Evolutionary conservation across 2,113 vertebrate genomes (phyloP).

Genomic region (Alethe diademata): DNA sequence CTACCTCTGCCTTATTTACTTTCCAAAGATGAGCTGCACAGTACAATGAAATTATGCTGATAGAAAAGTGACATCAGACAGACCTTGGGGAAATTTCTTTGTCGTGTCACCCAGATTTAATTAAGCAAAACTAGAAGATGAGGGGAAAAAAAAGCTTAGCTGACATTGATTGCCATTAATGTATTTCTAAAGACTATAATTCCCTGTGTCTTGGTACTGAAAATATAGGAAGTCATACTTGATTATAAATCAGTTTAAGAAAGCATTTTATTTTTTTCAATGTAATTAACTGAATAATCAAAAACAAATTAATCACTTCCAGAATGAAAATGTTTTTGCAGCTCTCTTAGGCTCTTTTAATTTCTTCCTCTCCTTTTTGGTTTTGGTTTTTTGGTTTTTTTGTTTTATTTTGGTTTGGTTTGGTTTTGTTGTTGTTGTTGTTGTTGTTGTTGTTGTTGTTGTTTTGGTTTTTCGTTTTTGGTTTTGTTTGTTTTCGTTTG

Average conservation of each 20-base stretch:
- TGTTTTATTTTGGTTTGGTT: too few species aligned
- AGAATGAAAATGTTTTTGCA: not conserved
- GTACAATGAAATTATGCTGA: not conserved
- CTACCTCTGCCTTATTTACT: not conserved
- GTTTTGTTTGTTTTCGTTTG: too few species aligned
- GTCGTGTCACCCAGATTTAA: not conserved
- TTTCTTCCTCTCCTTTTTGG: rapidly evolving
- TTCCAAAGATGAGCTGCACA: not conserved
- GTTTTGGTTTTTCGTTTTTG: too few species aligned
- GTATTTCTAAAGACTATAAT: not conserved
- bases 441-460: too few species aligned
- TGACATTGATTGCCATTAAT: not conserved
- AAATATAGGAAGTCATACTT: not conserved
- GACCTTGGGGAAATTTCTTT: not conserved
- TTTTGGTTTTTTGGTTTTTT: too few species aligned
- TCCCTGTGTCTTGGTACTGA: not conserved
- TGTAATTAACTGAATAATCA: not conserved
- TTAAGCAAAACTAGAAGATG: not conserved
- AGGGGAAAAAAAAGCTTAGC: rapidly evolving
- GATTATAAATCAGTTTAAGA: not conserved
- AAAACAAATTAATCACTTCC: not conserved
- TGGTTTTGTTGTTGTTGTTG: too few species aligned
- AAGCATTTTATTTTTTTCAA: not conserved
- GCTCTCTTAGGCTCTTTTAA: not conserved
- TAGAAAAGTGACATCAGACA: not conserved